A percentile compares a stretch with the other conserved stretches of the same genome.
Evolutionary conservation across 2,797 vertebrate species (phyloP).

Genomic region (Argyrosomus regius): DNA sequence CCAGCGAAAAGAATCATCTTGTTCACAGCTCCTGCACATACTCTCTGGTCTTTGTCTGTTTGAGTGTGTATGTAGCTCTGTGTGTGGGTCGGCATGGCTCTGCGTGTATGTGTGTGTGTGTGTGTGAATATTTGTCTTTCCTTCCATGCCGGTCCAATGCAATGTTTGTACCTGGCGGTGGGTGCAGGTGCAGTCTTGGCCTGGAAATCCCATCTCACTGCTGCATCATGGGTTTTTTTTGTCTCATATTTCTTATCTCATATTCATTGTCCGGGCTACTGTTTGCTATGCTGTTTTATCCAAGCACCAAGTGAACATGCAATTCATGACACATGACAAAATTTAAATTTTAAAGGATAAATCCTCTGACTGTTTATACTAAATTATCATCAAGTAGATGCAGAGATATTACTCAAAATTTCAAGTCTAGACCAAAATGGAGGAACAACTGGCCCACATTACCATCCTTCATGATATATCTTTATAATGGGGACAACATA

Average conservation of each 20-base stretch:
- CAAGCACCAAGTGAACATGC: slow-evolving; percentile 1
- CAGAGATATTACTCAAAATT: too few species aligned
- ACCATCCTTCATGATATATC: too few species aligned
- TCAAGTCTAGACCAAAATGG: too few species aligned
- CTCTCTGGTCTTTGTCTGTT: slow-evolving; percentile 3
- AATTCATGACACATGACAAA: slow-evolving; percentile 5
- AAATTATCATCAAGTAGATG: too few species aligned
- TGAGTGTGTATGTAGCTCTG: slow-evolving; percentile 2
- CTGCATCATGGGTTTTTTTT: slow-evolving; percentile 31
- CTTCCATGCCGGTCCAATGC: slow-evolving; percentile 33
- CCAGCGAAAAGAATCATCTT: slow-evolving; percentile 19
- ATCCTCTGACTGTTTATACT: too few species aligned
- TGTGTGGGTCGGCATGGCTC: background rate
- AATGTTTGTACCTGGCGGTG: slow-evolving; percentile 53
- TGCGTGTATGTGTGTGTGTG: background rate
- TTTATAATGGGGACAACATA: too few species aligned
- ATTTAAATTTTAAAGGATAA: too few species aligned
- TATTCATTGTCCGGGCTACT: slow-evolving; percentile 10
- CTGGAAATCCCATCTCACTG: slow-evolving; percentile 36
- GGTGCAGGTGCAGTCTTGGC: slow-evolving; percentile 57
- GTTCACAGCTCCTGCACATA: slow-evolving; percentile 12
- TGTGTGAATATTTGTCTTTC: slow-evolving; percentile 20
- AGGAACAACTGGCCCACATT: too few species aligned
- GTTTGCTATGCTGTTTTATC: slow-evolving; percentile 22
- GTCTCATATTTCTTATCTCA: slow-evolving; percentile 33